Percentiles rank a stretch among this genome's conserved stretches.
Evolutionary conservation across 2,888 invertebrate species (phyloP).

Genomic region (Drosophila anomelani): DNA sequence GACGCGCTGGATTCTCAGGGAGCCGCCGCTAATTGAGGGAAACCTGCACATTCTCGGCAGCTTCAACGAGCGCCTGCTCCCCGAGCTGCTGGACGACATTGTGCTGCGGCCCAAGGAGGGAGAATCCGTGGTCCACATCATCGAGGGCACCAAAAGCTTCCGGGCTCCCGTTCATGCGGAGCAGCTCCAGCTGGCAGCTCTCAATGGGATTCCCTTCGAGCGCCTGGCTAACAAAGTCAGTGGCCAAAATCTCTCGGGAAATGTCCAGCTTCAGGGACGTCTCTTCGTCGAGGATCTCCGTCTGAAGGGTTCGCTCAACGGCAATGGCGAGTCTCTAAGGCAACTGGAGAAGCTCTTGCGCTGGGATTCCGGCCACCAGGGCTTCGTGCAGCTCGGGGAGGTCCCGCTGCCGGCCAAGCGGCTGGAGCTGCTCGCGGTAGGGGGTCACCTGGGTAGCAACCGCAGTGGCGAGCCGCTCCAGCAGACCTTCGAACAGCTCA

Average conservation of each 20-base stretch:
- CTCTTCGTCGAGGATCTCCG: constrained; percentile 63
- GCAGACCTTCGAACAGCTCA: constrained; percentile 75
- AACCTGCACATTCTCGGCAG: constrained; percentile 76
- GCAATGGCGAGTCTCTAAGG: constrained; percentile 27
- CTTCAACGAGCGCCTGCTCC: constrained; percentile 82
- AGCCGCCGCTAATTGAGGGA: constrained; percentile 64
- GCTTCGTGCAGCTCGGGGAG: constrained; percentile 74
- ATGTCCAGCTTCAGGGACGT: constrained; percentile 76
- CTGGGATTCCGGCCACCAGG: constrained; percentile 63
- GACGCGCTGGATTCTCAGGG: constrained; percentile 74
- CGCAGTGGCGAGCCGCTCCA: constrained; percentile 69
- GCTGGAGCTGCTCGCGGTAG: constrained; percentile 71
- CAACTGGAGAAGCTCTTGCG: constrained; percentile 56
- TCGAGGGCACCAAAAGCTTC: constrained; percentile 75
- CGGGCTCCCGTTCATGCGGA: constrained; percentile 71
- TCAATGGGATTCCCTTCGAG: constrained; percentile 83
- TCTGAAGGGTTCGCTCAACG: constrained; percentile 75
- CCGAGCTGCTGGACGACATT: constrained; percentile 83
- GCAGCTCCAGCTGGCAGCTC: constrained; percentile 78
- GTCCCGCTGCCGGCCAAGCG: constrained; percentile 55
- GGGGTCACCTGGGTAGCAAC: constrained; percentile 65
- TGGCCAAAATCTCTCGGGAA: constrained; percentile 62
- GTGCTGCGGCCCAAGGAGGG: constrained; percentile 81
- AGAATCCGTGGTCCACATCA: constrained; percentile 25
- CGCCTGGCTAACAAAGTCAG: constrained; percentile 83